phyloP scores from a whole-genome alignment of 1,140 invertebrate genomes.

The Musca domestica region DNA sequence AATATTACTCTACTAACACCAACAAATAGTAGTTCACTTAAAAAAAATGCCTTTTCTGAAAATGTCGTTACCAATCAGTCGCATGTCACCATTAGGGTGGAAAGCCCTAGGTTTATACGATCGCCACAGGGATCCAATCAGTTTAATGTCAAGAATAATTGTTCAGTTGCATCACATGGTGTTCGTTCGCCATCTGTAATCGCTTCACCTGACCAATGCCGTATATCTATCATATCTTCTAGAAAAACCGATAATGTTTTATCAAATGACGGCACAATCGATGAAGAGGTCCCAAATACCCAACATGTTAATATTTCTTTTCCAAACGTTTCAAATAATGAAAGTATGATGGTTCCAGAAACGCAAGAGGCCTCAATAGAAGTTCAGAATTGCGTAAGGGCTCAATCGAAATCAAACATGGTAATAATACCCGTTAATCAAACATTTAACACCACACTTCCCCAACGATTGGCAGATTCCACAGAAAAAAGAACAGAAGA shows the following conservation, averaged over 20 bases:
- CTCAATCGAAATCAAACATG: background rate
- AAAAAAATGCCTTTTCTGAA: background rate
- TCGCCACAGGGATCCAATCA: background rate
- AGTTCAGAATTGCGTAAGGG: slow-evolving; percentile 2
- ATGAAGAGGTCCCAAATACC: background rate
- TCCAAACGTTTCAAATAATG: background rate
- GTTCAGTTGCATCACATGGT: too few species aligned
- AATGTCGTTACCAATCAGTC: background rate
- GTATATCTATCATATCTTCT: too few species aligned
- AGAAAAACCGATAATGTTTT: too few species aligned
- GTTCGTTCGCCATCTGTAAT: too few species aligned
- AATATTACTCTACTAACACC: too few species aligned
- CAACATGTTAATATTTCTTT: background rate
- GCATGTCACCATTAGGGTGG: background rate
- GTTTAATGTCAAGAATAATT: too few species aligned
- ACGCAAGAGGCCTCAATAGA: background rate
- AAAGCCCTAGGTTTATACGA: background rate
- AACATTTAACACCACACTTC: background rate
- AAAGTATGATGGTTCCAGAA: background rate
- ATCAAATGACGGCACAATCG: background rate
- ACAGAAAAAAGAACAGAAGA: background rate
- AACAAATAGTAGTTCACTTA: too few species aligned
- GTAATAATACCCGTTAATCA: slow-evolving; percentile 24
- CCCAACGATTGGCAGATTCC: background rate
- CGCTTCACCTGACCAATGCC: too few species aligned